A percentile compares a stretch with the other conserved stretches of the same genome.
phyloP scores from a whole-genome alignment of 2,888 invertebrate genomes.

The Polyommatus iphigenia region DNA sequence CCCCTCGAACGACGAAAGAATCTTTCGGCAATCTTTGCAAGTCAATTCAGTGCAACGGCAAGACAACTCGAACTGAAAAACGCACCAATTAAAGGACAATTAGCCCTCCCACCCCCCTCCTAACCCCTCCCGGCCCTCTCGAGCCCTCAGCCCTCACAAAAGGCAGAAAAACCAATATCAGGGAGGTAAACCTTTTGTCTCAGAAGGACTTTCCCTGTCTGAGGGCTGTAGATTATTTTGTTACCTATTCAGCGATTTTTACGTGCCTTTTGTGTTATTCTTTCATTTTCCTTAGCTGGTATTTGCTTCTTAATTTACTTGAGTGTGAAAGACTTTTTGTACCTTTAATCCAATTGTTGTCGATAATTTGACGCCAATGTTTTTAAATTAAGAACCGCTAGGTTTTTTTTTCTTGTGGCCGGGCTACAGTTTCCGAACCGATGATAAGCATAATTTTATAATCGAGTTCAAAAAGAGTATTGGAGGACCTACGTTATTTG shows the following conservation, averaged over 20 bases:
- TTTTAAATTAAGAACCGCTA: not conserved
- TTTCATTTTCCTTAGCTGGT: not conserved
- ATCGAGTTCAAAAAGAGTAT: too few relatives aligned
- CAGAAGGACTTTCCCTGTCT: conserved; percentile 51
- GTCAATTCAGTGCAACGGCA: not conserved
- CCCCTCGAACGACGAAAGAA: not conserved
- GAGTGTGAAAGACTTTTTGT: not conserved
- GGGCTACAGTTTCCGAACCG: too few relatives aligned
- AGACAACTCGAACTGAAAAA: conserved; percentile 53
- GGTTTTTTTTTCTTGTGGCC: too few relatives aligned
- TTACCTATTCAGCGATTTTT: not conserved
- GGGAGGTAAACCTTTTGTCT: conserved; percentile 60
- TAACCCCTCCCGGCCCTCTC: not conserved
- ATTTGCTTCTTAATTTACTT: not conserved
- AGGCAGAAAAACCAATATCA: conserved; percentile 77
- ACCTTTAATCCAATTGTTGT: not conserved
- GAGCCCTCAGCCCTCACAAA: conserved; percentile 58
- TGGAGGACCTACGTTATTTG: too few relatives aligned
- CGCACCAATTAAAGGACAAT: conserved; percentile 78
- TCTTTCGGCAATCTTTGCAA: not conserved
- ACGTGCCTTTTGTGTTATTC: conserved; percentile 12
- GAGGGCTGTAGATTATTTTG: conserved; percentile 19
- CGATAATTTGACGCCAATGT: not conserved
- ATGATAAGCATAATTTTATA: too few relatives aligned
- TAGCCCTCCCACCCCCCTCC: conserved; percentile 60